Evolutionary conservation across 1,140 invertebrate genomes (phyloP).

Genomic region (Aphelinus atriplicis): DNA sequence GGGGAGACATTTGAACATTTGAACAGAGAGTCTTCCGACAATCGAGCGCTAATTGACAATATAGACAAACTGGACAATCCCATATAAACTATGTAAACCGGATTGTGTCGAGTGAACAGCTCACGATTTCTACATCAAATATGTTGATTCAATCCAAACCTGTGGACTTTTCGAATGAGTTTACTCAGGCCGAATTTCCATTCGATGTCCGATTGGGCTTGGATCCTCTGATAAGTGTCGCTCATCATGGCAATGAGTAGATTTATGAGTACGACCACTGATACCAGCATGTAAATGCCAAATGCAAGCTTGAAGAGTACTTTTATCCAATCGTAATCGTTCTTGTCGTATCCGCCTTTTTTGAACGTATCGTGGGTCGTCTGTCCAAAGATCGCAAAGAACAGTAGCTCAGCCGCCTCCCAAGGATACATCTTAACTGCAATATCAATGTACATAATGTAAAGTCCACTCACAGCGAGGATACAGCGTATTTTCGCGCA

Average conservation of each 20-base stretch:
- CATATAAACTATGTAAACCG: too few species aligned
- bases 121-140: too few species aligned
- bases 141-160: slow-evolving; percentile 43
- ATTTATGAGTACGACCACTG: slow-evolving; percentile 98
- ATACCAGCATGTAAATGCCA: slow-evolving; percentile 97
- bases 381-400: slow-evolving; percentile 98
- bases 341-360: slow-evolving; percentile 61
- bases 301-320: slow-evolving; percentile 84
- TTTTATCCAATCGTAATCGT: slow-evolving; percentile 77
- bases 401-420: slow-evolving; percentile 94
- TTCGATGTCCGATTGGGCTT: slow-evolving; percentile 99
- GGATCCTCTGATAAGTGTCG: slow-evolving; percentile 98
- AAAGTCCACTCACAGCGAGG: too few species aligned
- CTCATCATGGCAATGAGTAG: slow-evolving; percentile 99
- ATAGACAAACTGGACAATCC: too few species aligned
- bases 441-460: slow-evolving; percentile 66
- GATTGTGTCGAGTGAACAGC: too few species aligned
- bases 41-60: too few species aligned
- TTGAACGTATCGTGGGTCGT: slow-evolving; percentile 87
- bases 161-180: slow-evolving; percentile 98
- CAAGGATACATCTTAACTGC: slow-evolving; percentile 89
- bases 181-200: slow-evolving; percentile 99
- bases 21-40: too few species aligned
- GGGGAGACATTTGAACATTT: too few species aligned
- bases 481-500: too few species aligned